Percentiles rank a stretch among this genome's conserved stretches.
Evolutionary conservation across 1,140 invertebrate genomes (phyloP).

Genomic region (Aricia agestis): DNA sequence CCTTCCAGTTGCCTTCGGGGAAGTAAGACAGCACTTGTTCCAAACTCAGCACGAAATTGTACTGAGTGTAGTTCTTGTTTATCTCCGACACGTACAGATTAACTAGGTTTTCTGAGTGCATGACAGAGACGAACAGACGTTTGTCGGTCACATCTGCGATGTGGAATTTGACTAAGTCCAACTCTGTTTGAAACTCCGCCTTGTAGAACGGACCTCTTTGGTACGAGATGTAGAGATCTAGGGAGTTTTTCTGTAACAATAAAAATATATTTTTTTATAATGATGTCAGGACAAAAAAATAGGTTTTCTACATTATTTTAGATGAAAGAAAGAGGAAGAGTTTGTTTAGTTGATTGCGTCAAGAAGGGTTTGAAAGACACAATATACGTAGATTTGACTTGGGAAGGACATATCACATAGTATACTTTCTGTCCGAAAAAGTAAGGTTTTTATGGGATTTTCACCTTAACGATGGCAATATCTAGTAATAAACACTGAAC

Average conservation of each 20-base stretch:
- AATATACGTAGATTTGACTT: too few species aligned
- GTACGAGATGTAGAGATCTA: conserved; percentile 88
- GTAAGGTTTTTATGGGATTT: too few species aligned
- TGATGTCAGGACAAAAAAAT: conserved; percentile 25
- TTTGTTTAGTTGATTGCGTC: too few species aligned
- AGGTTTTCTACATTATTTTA: neutral
- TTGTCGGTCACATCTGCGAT: conserved; percentile 89
- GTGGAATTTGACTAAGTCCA: conserved; percentile 83
- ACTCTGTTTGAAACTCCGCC: conserved; percentile 84
- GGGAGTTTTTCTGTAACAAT: conserved; percentile 75
- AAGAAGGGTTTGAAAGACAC: too few species aligned
- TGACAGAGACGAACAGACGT: conserved; percentile 89
- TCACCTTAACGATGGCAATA: too few species aligned
- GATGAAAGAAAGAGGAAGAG: too few species aligned
- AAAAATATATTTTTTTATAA: too few species aligned
- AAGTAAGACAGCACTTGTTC: conserved; percentile 90
- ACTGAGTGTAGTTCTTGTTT: conserved; percentile 73
- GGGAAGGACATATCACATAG: too few species aligned
- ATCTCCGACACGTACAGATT: conserved; percentile 89
- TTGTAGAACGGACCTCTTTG: conserved; percentile 82
- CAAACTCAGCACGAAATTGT: conserved; percentile 86
- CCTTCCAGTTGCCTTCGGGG: conserved; percentile 86
- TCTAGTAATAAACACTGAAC: too few species aligned
- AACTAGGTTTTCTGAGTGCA: conserved; percentile 83
- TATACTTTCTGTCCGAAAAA: too few species aligned